Evolutionary conservation across 2,113 vertebrate species (phyloP).

Genomic region (Cynocephalus volans): DNA sequence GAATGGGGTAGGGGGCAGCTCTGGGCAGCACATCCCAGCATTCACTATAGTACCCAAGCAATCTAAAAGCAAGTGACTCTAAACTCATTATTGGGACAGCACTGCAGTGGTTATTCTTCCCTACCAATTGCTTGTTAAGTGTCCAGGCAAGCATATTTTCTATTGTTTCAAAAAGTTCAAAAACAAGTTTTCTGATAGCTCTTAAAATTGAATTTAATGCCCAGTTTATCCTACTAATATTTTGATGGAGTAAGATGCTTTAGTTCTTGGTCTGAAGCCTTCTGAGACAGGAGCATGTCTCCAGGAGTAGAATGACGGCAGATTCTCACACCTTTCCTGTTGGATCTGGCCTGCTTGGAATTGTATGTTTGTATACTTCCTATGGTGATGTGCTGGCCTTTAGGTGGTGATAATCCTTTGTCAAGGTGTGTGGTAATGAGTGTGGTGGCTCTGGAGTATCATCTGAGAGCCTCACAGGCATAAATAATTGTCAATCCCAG

Average conservation of each 20-base stretch:
- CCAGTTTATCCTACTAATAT: background rate
- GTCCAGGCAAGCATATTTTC: background rate
- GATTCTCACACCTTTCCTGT: background rate
- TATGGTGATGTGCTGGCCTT: background rate
- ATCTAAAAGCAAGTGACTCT: background rate
- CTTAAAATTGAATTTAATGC: background rate
- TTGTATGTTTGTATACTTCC: background rate
- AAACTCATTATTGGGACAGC: background rate
- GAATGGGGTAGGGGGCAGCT: background rate
- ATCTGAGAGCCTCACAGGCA: background rate
- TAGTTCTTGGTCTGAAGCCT: background rate
- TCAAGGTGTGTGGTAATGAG: background rate
- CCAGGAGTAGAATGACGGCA: background rate
- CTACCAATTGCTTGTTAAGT: background rate
- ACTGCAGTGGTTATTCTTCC: background rate
- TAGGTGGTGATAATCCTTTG: background rate
- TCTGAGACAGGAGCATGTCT: background rate
- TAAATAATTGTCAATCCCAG: background rate
- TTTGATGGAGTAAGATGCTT: background rate
- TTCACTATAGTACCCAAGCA: background rate
- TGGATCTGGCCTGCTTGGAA: background rate
- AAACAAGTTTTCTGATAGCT: background rate
- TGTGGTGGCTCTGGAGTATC: background rate
- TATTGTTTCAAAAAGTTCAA: conserved; percentile 1
- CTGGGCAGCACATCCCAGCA: background rate